These are phyloP conservation scores for Hemicrepidius hirtus DNA, from an alignment of 2,888 invertebrate genomes.

Conservation along the genomic window DNA sequence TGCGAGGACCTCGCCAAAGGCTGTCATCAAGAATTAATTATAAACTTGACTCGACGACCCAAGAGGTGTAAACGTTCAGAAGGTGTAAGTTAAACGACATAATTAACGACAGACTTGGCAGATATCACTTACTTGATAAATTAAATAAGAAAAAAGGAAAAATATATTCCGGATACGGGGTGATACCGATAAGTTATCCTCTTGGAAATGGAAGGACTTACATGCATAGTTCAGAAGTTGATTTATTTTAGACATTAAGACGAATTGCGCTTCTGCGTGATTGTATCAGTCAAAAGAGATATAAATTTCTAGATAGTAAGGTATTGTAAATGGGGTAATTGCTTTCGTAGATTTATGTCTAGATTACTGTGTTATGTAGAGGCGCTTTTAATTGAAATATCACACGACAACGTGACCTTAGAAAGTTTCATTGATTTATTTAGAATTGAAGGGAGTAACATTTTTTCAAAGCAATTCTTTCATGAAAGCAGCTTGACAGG, in stretches of 20 bases:
- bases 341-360: conserved; percentile 16
- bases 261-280: conserved; percentile 19
- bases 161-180: conserved; percentile 12
- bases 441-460: no score
- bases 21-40: conserved; percentile 57
- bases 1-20: conserved; percentile 47
- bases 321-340: conserved; percentile 24
- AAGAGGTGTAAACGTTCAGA: conserved; percentile 27
- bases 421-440: conserved; percentile 6
- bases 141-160: neutral
- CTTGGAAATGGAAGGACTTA: neutral
- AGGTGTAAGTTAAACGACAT: conserved; percentile 16
- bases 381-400: conserved; percentile 7
- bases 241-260: conserved; percentile 24
- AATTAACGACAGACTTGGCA: conserved; percentile 10
- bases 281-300: conserved; percentile 1
- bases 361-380: conserved; percentile 14
- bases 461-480: neutral
- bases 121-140: conserved; percentile 5
- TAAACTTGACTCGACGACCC: conserved; percentile 46
- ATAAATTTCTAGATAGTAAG: conserved; percentile 10
- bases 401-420: conserved; percentile 11
- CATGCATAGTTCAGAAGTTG: conserved; percentile 11
- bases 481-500: no score
- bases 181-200: conserved; percentile 3